A percentile compares a stretch with the other conserved stretches of the same genome.
Evolutionary conservation across 2,797 vertebrate genomes (phyloP).

Genomic region (Sebastes hubbsi): DNA sequence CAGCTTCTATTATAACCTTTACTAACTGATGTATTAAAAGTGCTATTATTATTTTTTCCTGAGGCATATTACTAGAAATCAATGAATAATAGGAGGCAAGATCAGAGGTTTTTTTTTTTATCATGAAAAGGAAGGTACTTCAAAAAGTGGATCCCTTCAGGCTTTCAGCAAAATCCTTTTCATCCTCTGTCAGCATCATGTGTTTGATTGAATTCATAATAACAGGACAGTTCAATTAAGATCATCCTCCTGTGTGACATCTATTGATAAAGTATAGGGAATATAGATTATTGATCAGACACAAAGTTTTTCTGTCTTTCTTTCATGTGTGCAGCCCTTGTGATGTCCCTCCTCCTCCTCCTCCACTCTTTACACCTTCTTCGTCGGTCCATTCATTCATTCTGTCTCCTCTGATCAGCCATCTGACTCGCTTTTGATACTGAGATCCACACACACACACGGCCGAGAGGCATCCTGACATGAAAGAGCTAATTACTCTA

Average conservation of each 20-base stretch:
- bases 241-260: background rate
- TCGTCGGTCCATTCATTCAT: constrained; percentile 52
- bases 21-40: background rate
- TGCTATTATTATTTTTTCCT: background rate
- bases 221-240: background rate
- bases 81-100: background rate
- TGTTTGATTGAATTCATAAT: constrained; percentile 16
- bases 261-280: constrained; percentile 22
- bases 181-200: constrained; percentile 5
- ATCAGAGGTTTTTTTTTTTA: background rate
- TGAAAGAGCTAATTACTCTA: constrained; percentile 48
- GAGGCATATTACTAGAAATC: background rate
- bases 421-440: constrained; percentile 56
- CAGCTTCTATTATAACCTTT: constrained; percentile 1
- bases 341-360: constrained; percentile 38
- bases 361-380: constrained; percentile 7
- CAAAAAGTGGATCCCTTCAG: constrained; percentile 2
- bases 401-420: constrained; percentile 62
- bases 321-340: constrained; percentile 41
- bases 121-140: background rate
- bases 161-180: constrained; percentile 9
- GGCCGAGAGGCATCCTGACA: background rate
- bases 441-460: background rate
- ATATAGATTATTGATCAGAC: constrained; percentile 51
- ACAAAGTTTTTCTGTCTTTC: constrained; percentile 46